Evolutionary conservation across 2,113 vertebrate genomes (phyloP).

Genomic region (Scopus umbretta): DNA sequence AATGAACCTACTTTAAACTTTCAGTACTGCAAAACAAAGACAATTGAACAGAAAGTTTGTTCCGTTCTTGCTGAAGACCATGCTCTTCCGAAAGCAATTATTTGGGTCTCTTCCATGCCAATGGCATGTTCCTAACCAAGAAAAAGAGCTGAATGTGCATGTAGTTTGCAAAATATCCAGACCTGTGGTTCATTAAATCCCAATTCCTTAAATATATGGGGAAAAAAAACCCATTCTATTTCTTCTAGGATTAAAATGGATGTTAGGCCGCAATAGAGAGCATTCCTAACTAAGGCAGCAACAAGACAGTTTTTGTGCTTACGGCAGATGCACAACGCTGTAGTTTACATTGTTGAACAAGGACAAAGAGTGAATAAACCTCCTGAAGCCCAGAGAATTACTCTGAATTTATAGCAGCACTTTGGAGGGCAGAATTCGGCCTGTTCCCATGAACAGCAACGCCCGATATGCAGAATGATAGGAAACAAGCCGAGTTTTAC

Average conservation of each 20-base stretch:
- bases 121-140: conserved; percentile 30
- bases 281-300: not conserved
- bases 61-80: not conserved
- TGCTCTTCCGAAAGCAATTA: not conserved
- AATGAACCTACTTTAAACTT: not conserved
- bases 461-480: not conserved
- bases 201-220: conserved; percentile 3
- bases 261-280: not conserved
- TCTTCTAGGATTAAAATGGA: conserved; percentile 3
- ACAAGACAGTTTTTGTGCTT: not conserved
- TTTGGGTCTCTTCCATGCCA: conserved; percentile 26
- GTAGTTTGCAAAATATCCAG: conserved; percentile 31
- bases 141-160: conserved; percentile 64
- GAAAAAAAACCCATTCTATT: not conserved
- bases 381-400: not conserved
- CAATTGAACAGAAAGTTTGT: not conserved
- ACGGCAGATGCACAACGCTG: not conserved
- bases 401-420: not conserved
- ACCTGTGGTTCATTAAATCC: conserved; percentile 44
- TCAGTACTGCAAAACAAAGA: not conserved
- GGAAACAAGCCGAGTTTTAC: not conserved
- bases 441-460: not conserved
- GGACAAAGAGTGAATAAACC: not conserved
- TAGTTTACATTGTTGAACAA: not conserved
- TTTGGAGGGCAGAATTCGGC: fast-evolving